Evolutionary conservation across 2,888 invertebrate genomes (phyloP).

Genomic region (Lasius platythorax): DNA sequence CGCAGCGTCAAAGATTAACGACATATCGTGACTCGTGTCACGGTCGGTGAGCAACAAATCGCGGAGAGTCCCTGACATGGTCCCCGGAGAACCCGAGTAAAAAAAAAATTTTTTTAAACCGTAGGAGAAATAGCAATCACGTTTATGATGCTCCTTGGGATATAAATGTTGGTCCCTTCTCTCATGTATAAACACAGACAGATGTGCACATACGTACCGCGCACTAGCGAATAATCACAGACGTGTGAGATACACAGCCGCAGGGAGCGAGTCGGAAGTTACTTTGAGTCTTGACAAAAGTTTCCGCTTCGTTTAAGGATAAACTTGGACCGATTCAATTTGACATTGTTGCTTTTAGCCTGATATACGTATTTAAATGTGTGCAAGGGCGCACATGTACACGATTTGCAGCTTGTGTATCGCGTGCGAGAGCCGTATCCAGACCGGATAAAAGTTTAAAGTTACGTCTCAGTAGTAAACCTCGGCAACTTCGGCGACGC

Average conservation of each 20-base stretch:
- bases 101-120: constrained; percentile 3
- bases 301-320: constrained; percentile 54
- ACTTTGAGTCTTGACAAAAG: constrained; percentile 56
- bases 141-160: constrained; percentile 55
- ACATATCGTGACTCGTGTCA: constrained; percentile 71
- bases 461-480: constrained; percentile 56
- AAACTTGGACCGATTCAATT: constrained; percentile 57
- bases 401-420: constrained; percentile 4
- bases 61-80: constrained; percentile 63
- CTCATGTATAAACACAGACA: background rate
- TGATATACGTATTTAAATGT: constrained; percentile 21
- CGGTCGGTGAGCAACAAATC: constrained; percentile 61
- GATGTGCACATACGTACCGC: background rate
- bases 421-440: constrained; percentile 26
- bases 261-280: constrained; percentile 32
- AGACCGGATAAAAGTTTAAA: constrained; percentile 62
- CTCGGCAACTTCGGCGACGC: constrained; percentile 57
- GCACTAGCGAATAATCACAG: constrained; percentile 3
- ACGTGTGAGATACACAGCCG: background rate
- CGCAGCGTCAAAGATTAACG: constrained; percentile 73
- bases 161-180: constrained; percentile 5
- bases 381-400: background rate
- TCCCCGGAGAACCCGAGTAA: constrained; percentile 66
- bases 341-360: constrained; percentile 39
- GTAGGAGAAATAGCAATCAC: constrained; percentile 55